Percentiles rank a stretch among this genome's conserved stretches.
Evolutionary conservation across 2,888 invertebrate genomes (phyloP).

Genomic region (Sphinx pinastri): DNA sequence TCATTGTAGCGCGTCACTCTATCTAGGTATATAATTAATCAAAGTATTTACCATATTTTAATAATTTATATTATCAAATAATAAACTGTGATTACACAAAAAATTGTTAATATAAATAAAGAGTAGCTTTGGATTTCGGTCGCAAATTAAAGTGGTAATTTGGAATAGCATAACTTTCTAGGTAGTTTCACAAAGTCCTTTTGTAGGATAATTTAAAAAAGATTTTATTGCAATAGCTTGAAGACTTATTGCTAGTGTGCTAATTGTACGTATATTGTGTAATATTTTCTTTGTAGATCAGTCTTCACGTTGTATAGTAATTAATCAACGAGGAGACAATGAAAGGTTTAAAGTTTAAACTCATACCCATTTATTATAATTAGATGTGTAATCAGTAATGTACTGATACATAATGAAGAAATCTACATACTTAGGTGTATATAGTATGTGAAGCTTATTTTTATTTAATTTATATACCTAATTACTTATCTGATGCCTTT

Average conservation of each 20-base stretch:
- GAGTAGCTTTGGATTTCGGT: conserved; percentile 1
- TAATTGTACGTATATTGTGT: conserved; percentile 2
- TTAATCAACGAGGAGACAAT: conserved; percentile 1
- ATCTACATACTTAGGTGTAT: not conserved
- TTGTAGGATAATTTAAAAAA: not conserved
- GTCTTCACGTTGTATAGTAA: not conserved
- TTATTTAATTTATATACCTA: too few relatives aligned
- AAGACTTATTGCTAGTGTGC: conserved; percentile 2
- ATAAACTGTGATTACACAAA: too few relatives aligned
- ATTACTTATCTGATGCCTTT: too few relatives aligned
- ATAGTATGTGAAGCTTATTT: not conserved
- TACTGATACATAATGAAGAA: not conserved
- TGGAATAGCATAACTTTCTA: conserved; percentile 5
- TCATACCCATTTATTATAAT: not conserved
- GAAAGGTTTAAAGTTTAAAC: not conserved
- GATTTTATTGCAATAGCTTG: not conserved
- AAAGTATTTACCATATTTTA: too few relatives aligned
- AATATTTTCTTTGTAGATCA: not conserved
- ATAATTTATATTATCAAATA: too few relatives aligned
- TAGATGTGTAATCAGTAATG: not conserved
- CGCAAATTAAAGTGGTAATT: conserved; percentile 17
- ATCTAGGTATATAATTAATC: too few relatives aligned
- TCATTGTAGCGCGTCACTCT: too few relatives aligned
- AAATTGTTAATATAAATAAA: not conserved
- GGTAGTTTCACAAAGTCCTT: conserved; percentile 3